Evolutionary conservation across 2,113 vertebrate species (phyloP).

Genomic region (Nothoprocta pentlandii): DNA sequence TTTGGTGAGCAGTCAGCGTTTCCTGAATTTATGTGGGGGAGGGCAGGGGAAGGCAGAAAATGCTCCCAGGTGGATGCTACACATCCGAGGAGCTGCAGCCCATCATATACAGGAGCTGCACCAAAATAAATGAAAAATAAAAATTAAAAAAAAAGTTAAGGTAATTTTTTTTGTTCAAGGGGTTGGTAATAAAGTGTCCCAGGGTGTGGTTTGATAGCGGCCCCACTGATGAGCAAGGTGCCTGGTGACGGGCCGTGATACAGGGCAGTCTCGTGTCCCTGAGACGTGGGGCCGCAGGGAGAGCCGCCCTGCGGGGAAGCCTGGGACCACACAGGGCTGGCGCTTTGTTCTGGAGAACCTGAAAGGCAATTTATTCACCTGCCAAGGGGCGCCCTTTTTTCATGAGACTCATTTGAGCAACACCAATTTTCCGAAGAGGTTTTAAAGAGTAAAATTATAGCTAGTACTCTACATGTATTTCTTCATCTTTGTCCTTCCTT

Average conservation of each 20-base stretch:
- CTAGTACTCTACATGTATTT: fast-evolving
- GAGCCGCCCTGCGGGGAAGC: fast-evolving
- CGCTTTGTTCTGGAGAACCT: fast-evolving
- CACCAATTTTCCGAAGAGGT: background rate
- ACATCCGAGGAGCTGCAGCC: background rate
- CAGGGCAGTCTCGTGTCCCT: background rate
- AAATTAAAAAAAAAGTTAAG: background rate
- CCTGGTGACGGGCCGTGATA: background rate
- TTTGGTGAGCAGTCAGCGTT: background rate
- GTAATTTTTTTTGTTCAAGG: background rate
- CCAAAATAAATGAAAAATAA: background rate
- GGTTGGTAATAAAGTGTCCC: background rate
- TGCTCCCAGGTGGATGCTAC: fast-evolving
- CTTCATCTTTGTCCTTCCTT: background rate
- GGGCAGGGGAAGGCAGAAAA: fast-evolving
- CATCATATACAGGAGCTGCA: fast-evolving
- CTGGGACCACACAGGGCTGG: background rate
- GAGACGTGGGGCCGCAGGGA: fast-evolving
- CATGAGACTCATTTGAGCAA: background rate
- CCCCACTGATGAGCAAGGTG: background rate
- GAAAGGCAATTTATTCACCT: background rate
- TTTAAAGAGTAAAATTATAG: fast-evolving
- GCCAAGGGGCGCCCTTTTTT: fast-evolving
- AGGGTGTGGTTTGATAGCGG: fast-evolving
- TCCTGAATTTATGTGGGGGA: fast-evolving